Evolutionary conservation across 2,888 invertebrate genomes (phyloP), one percentile per base, ranked within the genome.

Genomic region (Trichogramma dendrolimi): DNA sequence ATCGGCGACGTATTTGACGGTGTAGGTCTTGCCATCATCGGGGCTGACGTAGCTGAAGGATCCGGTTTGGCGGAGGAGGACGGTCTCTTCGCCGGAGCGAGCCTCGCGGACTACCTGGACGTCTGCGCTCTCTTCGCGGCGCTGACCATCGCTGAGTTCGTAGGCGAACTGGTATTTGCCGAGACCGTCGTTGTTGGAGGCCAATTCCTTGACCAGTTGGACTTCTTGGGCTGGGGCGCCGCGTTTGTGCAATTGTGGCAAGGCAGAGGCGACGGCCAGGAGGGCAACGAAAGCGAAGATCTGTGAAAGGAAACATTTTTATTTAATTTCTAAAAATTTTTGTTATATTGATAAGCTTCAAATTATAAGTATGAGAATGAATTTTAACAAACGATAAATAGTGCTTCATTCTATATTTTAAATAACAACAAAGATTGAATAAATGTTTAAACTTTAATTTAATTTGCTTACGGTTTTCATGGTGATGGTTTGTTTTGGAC

Each of bases 11-110:
- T 74, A 73, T 11, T 55, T 69, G 10, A 74, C 66, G 41, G 67
- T 65, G 68, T 67, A 73, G 11, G 54, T 59, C 48, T 70, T 68
- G 39, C 62, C 65, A 4, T 14, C 66, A 1, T 8, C 64, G 4
- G 72, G 71, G 41, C 72, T 71, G 39, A 72, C 70, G 55, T 58
- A 72, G 40, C 70, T 63, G 70, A 65, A 75, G 46, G 70, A 69
- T 58, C 76, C 76, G 4, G 61, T 59, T n/a, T 73, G 72, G 4
- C 68, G 66, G 38, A 71, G 55, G 8, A 65, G 55, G 39, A 56
- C 68, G n/a, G 67, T 60, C 11, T 70, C 69, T n/a, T 64, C 57
- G 39, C 67, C 68, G 11, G 55, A 10, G 4, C 39, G 8, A 8
- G 47, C 14, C 43, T 75, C 41, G 48, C 71, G 61, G 5, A 69